These are phyloP conservation scores for Muscicapa adusta DNA, from an alignment of 2,113 vertebrate species.

Conservation along the genomic window DNA sequence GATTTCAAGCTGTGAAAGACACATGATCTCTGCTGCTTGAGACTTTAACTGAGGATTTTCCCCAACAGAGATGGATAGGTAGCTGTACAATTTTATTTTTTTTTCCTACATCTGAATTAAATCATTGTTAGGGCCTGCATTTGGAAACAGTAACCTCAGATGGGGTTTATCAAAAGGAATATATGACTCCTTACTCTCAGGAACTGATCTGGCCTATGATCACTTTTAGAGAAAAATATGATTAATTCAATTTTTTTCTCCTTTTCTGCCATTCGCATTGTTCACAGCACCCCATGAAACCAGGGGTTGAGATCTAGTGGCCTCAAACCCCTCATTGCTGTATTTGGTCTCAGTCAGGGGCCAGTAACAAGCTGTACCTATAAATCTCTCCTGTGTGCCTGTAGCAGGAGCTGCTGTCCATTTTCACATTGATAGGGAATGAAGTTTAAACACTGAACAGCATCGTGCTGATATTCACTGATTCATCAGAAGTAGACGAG, in stretches of 20 bases:
- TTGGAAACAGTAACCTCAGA: not conserved
- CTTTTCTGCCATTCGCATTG: not conserved
- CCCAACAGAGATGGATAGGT: slow-evolving; percentile 41
- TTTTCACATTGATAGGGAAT: not conserved
- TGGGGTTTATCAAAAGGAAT: not conserved
- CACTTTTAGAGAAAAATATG: not conserved
- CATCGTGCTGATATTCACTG: not conserved
- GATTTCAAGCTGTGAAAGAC: slow-evolving; percentile 65
- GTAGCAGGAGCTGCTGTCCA: not conserved
- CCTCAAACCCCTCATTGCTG: not conserved
- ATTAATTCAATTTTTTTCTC: not conserved
- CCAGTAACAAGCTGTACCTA: not conserved
- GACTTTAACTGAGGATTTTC: slow-evolving; percentile 30
- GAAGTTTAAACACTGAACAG: not conserved
- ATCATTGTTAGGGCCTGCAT: not conserved
- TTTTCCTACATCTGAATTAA: not conserved
- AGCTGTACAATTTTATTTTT: not conserved
- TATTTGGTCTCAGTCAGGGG: not conserved
- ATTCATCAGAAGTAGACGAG: not conserved
- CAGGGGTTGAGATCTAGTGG: not conserved
- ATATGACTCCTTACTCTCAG: not conserved
- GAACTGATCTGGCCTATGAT: not conserved
- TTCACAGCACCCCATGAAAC: not conserved
- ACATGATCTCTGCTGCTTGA: slow-evolving; percentile 35
- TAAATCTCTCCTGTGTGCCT: not conserved